These are phyloP conservation scores for Acheta domesticus DNA, from an alignment of 2,888 invertebrate genomes.

Conservation along the genomic window DNA sequence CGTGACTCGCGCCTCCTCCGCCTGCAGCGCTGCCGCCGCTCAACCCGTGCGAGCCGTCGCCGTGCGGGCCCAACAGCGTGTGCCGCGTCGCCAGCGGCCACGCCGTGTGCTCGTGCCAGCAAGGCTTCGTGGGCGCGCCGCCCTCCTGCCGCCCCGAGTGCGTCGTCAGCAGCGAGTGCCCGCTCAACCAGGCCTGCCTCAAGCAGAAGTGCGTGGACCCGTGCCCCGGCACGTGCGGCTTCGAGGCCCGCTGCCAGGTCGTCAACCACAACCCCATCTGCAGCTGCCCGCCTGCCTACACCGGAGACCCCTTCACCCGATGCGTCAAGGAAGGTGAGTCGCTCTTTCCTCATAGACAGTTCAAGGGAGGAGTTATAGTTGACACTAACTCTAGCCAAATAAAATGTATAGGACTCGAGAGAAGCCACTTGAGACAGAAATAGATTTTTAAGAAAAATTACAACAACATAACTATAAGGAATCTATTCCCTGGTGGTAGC, in stretches of 20 bases:
- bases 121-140: conserved; percentile 57
- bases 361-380: too few relatives aligned
- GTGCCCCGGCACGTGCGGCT: conserved; percentile 59
- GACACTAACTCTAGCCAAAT: too few relatives aligned
- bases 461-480: too few relatives aligned
- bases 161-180: conserved; percentile 58
- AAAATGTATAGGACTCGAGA: too few relatives aligned
- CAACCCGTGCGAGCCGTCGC: conserved; percentile 58
- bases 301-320: conserved; percentile 59
- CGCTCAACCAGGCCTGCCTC: conserved; percentile 59
- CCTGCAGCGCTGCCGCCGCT: conserved; percentile 39
- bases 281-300: conserved; percentile 56
- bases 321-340: conserved; percentile 51
- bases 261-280: conserved; percentile 63
- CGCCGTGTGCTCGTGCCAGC: conserved; percentile 61
- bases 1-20: too few relatives aligned
- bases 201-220: conserved; percentile 62
- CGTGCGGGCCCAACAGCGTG: conserved; percentile 60
- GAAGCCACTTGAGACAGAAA: too few relatives aligned
- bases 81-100: conserved; percentile 56
- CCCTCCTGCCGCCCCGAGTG: conserved; percentile 61
- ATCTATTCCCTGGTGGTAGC: too few relatives aligned
- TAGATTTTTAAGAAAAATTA: too few relatives aligned
- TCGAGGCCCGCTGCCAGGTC: conserved; percentile 57
- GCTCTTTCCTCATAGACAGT: neutral